A percentile compares a stretch with the other conserved stretches of the same genome.
Evolutionary conservation across 2,888 invertebrate species (phyloP).

Genomic region (Lasioglossum zephyrum): DNA sequence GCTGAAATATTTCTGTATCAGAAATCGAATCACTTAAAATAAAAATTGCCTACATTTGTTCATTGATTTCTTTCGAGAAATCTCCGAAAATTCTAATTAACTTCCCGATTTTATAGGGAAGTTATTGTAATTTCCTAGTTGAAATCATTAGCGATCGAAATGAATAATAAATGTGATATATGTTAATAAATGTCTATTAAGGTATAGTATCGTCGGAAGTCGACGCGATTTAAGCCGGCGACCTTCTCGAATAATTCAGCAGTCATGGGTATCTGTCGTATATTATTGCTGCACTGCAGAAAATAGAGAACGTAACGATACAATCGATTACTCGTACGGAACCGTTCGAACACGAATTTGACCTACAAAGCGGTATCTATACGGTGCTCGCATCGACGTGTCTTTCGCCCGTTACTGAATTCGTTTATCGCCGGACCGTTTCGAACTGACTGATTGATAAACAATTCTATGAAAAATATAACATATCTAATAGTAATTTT

Average conservation of each 20-base stretch:
- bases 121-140: too few species aligned
- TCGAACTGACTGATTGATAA: background rate
- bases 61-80: too few species aligned
- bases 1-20: background rate
- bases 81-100: too few species aligned
- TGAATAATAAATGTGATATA: too few species aligned
- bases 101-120: too few species aligned
- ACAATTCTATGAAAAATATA: background rate
- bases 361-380: slow-evolving; percentile 44
- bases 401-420: slow-evolving; percentile 4
- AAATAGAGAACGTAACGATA: slow-evolving; percentile 61
- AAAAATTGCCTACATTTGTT: background rate
- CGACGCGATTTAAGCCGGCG: slow-evolving; percentile 40
- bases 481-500: too few species aligned
- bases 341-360: slow-evolving; percentile 67
- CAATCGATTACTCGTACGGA: slow-evolving; percentile 55
- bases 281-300: slow-evolving; percentile 58
- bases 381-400: background rate
- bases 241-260: slow-evolving; percentile 67
- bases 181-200: slow-evolving; percentile 11
- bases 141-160: too few species aligned
- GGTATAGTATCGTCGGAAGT: background rate
- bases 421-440: background rate
- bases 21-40: background rate
- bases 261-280: slow-evolving; percentile 57